These are phyloP conservation scores for Yponomeuta evonymella DNA, from an alignment of 2,888 invertebrate genomes.

Conservation along the genomic window DNA sequence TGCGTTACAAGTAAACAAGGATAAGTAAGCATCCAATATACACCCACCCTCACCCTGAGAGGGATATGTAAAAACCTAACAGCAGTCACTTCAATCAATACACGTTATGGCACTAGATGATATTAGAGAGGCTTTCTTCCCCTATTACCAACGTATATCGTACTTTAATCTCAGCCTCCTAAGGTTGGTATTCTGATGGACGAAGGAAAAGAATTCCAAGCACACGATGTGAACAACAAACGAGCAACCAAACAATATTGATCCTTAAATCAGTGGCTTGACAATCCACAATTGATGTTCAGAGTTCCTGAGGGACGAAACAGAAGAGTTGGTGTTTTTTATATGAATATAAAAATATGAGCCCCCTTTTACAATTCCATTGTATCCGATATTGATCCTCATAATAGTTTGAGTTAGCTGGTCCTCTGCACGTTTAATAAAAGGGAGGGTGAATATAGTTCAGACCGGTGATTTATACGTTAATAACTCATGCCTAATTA, in stretches of 20 bases:
- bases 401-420: conserved; percentile 69
- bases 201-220: conserved; percentile 42
- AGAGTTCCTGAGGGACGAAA: conserved; percentile 39
- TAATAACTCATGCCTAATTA: conserved; percentile 16
- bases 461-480: conserved; percentile 33
- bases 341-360: conserved; percentile 74
- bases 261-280: conserved; percentile 41
- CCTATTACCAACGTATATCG: conserved; percentile 30
- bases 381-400: conserved; percentile 73
- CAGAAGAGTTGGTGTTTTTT: conserved; percentile 66
- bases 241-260: conserved; percentile 47
- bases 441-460: conserved; percentile 42
- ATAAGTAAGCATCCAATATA: conserved; percentile 24
- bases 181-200: conserved; percentile 34
- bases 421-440: conserved; percentile 62
- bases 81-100: conserved; percentile 75
- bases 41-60: conserved; percentile 56
- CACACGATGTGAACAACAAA: conserved; percentile 58
- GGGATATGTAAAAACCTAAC: conserved; percentile 74
- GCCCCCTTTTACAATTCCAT: conserved; percentile 74
- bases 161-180: conserved; percentile 32
- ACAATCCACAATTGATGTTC: conserved; percentile 36
- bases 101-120: conserved; percentile 61
- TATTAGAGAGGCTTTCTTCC: conserved; percentile 62
- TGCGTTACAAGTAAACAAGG: conserved; percentile 18